phyloP scores from a whole-genome alignment of 2,797 vertebrate genomes.

The Borostomias antarcticus region DNA sequence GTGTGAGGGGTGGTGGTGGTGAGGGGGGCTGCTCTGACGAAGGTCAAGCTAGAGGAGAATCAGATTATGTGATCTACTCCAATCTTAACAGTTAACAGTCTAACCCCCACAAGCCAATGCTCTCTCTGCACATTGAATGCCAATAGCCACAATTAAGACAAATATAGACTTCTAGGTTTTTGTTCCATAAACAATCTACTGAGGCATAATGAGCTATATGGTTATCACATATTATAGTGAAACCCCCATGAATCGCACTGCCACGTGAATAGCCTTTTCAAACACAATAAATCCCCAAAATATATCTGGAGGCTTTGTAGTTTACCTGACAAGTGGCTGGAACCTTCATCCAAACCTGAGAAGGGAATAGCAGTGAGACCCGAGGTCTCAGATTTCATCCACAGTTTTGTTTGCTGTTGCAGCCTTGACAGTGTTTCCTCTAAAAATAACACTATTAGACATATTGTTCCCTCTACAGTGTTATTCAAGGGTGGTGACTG shows the following conservation, averaged over 20 bases:
- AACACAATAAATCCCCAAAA: too few relatives aligned
- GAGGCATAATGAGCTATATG: conserved; percentile 48
- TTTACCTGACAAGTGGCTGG: too few relatives aligned
- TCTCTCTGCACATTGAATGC: conserved; percentile 30
- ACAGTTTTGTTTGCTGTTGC: too few relatives aligned
- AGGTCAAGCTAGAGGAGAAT: conserved; percentile 56
- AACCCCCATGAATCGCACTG: conserved; percentile 48
- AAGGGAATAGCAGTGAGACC: too few relatives aligned
- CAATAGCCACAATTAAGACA: conserved; percentile 34
- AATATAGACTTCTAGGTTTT: conserved; percentile 51
- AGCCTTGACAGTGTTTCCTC: not conserved
- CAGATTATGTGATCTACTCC: conserved; percentile 44
- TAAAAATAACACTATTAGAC: not conserved
- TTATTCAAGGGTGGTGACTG: too few relatives aligned
- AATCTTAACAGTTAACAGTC: conserved; percentile 30
- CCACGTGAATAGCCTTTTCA: conserved; percentile 24
- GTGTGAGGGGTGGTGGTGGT: conserved; percentile 11
- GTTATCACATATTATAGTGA: conserved; percentile 56
- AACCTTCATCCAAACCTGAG: too few relatives aligned
- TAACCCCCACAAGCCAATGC: not conserved
- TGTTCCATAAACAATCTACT: conserved; percentile 64
- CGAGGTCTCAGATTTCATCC: too few relatives aligned
- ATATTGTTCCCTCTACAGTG: too few relatives aligned
- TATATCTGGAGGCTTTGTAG: too few relatives aligned
- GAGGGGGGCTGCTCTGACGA: conserved; percentile 48